Percentiles rank a stretch among this genome's conserved stretches.
phyloP scores from a whole-genome alignment of 2,888 invertebrate genomes.

The Oscheius sp. region DNA sequence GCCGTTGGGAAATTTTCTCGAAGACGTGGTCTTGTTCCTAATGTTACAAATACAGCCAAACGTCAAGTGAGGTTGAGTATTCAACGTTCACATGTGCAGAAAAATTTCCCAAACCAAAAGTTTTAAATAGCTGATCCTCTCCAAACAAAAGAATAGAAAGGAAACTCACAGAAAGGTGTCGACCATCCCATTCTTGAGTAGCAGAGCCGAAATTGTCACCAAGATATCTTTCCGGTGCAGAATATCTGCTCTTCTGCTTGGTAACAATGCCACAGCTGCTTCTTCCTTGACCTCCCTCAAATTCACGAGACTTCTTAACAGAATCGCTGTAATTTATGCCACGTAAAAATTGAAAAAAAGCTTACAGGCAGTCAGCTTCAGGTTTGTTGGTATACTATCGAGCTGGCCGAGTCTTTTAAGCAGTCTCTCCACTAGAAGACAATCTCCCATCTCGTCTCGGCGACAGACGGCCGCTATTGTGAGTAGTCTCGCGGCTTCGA shows the following conservation, averaged over 20 bases:
- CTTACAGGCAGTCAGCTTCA: constrained; percentile 5
- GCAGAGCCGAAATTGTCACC: background rate
- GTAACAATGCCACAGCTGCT: background rate
- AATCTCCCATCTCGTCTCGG: background rate
- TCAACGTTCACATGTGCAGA: no score
- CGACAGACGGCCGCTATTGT: background rate
- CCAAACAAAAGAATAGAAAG: no score
- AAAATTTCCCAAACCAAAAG: no score
- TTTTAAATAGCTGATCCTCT: no score
- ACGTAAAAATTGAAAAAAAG: background rate
- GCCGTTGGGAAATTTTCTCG: no score
- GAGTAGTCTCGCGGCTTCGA: constrained; percentile 14
- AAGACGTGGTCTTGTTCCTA: no score
- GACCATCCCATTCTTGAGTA: background rate
- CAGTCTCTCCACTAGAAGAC: background rate
- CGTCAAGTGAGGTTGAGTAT: no score
- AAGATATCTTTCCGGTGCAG: background rate
- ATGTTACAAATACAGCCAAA: no score
- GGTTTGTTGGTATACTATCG: background rate
- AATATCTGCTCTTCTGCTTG: background rate
- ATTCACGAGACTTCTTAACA: background rate
- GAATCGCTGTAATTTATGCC: background rate
- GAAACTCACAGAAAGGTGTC: background rate
- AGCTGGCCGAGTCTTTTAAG: background rate
- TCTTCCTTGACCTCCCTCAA: background rate